Base-by-base conservation (phyloP, 2,888 invertebrate species). In the Mythimna albipuncta region DNA sequence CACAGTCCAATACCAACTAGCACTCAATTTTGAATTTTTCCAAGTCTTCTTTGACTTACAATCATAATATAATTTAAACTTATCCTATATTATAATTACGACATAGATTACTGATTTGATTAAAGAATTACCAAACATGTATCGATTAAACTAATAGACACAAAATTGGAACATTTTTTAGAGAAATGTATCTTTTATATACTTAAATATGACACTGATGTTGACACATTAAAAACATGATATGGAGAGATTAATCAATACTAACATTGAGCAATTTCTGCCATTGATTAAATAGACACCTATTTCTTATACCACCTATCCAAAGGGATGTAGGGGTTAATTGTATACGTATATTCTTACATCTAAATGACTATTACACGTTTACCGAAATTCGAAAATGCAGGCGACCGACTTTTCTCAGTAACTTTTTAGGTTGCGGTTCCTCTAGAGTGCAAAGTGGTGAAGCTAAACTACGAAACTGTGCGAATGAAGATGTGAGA, bases 1-100 rank as follows among this genome's bases (percentile, higher is more conserved):
- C 78, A 82, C 73, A 84, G 72, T 21, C 68, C 73, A 67, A 70
- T 79, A 62, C 68, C 50, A 77, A 69, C 72, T 57, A 73, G 77
- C 65, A 66, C 75, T 47, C 61, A 68, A 62, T 71, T 81, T 69
- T 62, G 32, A 35, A 3, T 44, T 35, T 69, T 71, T 72, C 57
- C 26, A 64, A 77, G 70, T 81, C 81, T 68, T 77, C 47, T 32
- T 66, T 76, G 47, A 69, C 65, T 69, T 66, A 13, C 41, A 61
- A 38, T 26, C 55, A 35, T 26, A 38, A 47, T 47, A 47, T n/a
- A 10, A 57, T 52, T 57, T 32, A 50, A 41, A 61, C 78, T 59
- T 78, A 78, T 44, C 19, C 50, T 76, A 68, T 0, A 64, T 26
- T 32, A 55, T 64, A 57, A 41, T 26, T 55, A 64, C 26, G 11